Percentiles rank a stretch among this genome's conserved stretches.
phyloP scores from a whole-genome alignment of 2,797 vertebrate species.

The Myotis daubentonii region DNA sequence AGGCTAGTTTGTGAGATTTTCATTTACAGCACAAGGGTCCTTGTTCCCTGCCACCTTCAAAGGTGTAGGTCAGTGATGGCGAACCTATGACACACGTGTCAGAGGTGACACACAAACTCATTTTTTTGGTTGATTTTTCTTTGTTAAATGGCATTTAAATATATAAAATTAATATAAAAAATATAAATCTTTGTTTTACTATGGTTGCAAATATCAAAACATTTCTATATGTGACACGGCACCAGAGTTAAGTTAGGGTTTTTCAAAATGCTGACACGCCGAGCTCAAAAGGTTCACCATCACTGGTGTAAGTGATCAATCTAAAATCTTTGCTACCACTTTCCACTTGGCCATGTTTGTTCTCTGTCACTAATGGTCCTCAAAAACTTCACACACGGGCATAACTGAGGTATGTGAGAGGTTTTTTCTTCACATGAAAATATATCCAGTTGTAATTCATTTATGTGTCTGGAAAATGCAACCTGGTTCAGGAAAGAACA shows the following conservation, averaged over 20 bases:
- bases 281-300: too few relatives aligned
- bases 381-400: neutral
- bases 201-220: too few relatives aligned
- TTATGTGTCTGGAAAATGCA: neutral
- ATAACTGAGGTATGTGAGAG: neutral
- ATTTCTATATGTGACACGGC: too few relatives aligned
- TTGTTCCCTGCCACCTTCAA: neutral
- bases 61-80: neutral
- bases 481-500: neutral
- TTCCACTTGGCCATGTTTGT: accelerated
- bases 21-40: too few relatives aligned
- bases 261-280: too few relatives aligned
- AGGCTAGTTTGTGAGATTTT: neutral
- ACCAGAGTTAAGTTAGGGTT: too few relatives aligned
- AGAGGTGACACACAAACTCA: too few relatives aligned
- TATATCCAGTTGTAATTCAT: neutral
- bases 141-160: too few relatives aligned
- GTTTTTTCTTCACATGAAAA: neutral
- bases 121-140: too few relatives aligned
- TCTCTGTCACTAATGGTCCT: neutral
- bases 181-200: too few relatives aligned
- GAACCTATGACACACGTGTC: too few relatives aligned
- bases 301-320: neutral
- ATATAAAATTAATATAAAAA: too few relatives aligned
- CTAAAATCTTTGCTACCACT: neutral